Percentiles rank a stretch among this genome's conserved stretches.
Evolutionary conservation across 1,140 invertebrate genomes (phyloP).

Genomic region (Conus betulinus): DNA sequence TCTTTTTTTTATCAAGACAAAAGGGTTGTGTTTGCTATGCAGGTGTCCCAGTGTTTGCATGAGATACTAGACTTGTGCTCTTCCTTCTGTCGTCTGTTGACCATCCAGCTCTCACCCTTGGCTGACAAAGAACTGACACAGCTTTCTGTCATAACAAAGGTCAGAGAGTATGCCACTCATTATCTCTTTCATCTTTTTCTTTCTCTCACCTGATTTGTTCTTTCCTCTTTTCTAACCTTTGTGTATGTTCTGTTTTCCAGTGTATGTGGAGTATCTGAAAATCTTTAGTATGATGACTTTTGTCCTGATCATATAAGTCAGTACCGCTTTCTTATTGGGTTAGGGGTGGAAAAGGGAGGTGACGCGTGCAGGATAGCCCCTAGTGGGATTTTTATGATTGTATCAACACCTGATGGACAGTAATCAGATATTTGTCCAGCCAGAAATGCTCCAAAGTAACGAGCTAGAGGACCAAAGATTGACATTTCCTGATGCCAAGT

Average conservation of each 20-base stretch:
- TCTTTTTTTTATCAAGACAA: too few species aligned
- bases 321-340: too few species aligned
- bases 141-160: conserved; percentile 23
- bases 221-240: too few species aligned
- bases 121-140: conserved; percentile 19
- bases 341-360: too few species aligned
- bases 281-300: too few species aligned
- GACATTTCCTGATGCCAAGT: background rate
- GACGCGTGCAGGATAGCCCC: too few species aligned
- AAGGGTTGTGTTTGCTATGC: background rate
- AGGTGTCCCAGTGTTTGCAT: conserved; percentile 68
- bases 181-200: background rate
- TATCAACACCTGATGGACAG: too few species aligned
- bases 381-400: too few species aligned
- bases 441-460: background rate
- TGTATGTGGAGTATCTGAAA: too few species aligned
- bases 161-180: background rate
- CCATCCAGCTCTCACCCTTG: background rate
- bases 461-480: background rate
- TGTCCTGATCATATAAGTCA: too few species aligned
- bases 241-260: too few species aligned
- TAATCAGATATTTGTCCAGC: background rate
- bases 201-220: background rate
- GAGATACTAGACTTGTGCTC: conserved; percentile 71
- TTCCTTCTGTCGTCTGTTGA: conserved; percentile 29